Evolutionary conservation across 2,888 invertebrate species (phyloP).

Genomic region (Drosophila recens): DNA sequence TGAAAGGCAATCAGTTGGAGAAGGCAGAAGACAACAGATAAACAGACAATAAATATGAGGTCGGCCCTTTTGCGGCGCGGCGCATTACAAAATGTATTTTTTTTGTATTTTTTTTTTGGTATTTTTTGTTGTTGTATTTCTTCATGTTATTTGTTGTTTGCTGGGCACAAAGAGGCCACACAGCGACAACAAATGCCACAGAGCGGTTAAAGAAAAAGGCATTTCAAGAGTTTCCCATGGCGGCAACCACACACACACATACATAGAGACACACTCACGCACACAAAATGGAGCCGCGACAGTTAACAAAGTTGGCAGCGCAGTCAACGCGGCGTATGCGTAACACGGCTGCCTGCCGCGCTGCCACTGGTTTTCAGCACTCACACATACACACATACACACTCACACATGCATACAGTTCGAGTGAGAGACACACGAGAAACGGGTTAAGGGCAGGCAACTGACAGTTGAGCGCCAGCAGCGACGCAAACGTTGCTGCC

Average conservation of each 20-base stretch:
- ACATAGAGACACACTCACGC: constrained; percentile 13
- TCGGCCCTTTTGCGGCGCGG: constrained; percentile 56
- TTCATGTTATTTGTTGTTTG: constrained; percentile 57
- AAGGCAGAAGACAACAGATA: constrained; percentile 70
- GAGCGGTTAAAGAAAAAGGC: constrained; percentile 56
- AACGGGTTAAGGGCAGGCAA: constrained; percentile 77
- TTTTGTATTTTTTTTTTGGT: constrained; percentile 30
- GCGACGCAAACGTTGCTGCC: constrained; percentile 64
- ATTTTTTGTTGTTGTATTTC: constrained; percentile 33
- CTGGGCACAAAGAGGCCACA: constrained; percentile 72
- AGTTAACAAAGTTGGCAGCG: constrained; percentile 66
- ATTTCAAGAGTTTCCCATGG: constrained; percentile 74
- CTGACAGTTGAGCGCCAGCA: constrained; percentile 62
- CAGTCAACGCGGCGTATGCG: constrained; percentile 72
- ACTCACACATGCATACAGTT: constrained; percentile 16
- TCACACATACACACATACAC: constrained; percentile 29
- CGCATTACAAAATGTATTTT: constrained; percentile 60
- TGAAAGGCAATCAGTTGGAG: too few species aligned
- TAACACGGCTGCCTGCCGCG: constrained; percentile 78
- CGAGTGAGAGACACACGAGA: constrained; percentile 35
- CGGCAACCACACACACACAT: constrained; percentile 45
- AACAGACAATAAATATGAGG: constrained; percentile 74
- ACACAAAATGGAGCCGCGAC: constrained; percentile 58
- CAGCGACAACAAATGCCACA: constrained; percentile 62
- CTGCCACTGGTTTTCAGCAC: constrained; percentile 79